Evolutionary conservation across 2,113 vertebrate species (phyloP), one percentile per base, ranked within the genome.

Genomic region (Parus major): DNA sequence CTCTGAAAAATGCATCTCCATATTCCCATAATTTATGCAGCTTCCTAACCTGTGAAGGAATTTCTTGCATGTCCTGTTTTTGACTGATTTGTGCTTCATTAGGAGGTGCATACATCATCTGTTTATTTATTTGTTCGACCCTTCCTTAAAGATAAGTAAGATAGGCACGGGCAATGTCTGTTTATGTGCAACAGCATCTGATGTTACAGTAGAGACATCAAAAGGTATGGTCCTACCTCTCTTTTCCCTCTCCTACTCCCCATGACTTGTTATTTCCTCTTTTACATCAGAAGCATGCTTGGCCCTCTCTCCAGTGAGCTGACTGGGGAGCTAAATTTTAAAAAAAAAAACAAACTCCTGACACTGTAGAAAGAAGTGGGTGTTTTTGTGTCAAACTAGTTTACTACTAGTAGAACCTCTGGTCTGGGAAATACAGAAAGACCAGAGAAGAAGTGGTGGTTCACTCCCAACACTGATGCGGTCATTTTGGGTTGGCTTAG

Each of bases 391-490:
- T 42, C 52, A 50, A n/a, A 31, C 16, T 33, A 18, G 19, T 57
- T 70, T 79, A 44, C 39, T 52, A 39, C 27, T 15, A 52, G 16
- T 47, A 44, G 41, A 82, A 33, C 23, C 8, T 27, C 36, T n/a
- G 20, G 28, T 77, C 59, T 83, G 65, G 28, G 75, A 82, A 93
- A 93, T 18, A 29, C 29, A 7, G 25, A 60, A 64, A 82, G 60
- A 27, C 15, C 23, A 16, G 29, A 46, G 13, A 46, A 57, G 83
- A 73, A 14, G 42, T 41, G 12, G 6, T 61, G 19, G 25, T 84
- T 81, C 15, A 17, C 29, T 66, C 52, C 42, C 29, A 16, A 5
- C 1, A 4, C 22, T 0, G 0, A 10, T 33, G 39, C 59, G 21
- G 23, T 81, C 11, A 4, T 60, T 81, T 80, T 63, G 55, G 23